phyloP scores from a whole-genome alignment of 2,797 vertebrate species.

The Gymnoscopelus microlampas region DNA sequence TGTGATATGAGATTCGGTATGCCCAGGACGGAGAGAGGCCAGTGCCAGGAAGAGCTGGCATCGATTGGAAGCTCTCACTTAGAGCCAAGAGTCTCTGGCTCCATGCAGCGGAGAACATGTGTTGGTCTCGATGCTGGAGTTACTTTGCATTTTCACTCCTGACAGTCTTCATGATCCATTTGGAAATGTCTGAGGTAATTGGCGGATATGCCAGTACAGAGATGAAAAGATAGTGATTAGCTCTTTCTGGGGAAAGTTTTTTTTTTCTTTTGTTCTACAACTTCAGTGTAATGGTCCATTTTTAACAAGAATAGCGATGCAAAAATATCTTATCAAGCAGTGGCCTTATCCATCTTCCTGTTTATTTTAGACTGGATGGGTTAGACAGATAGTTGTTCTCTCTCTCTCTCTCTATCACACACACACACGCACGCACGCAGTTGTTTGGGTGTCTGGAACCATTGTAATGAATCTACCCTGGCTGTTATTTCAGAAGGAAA shows the following conservation, averaged over 20 bases:
- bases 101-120: conserved; percentile 76
- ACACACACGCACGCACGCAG: conserved; percentile 15
- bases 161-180: conserved; percentile 73
- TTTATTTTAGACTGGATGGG: conserved; percentile 61
- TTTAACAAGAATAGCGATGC: conserved; percentile 67
- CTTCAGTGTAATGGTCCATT: conserved; percentile 69
- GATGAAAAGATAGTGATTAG: conserved; percentile 78
- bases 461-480: conserved; percentile 63
- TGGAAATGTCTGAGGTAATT: conserved; percentile 72
- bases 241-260: conserved; percentile 64
- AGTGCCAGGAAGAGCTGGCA: conserved; percentile 75
- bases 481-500: conserved; percentile 63
- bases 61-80: conserved; percentile 41
- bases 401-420: neutral
- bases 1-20: conserved; percentile 77
- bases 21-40: conserved; percentile 64
- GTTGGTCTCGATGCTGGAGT: conserved; percentile 75
- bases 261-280: conserved; percentile 58
- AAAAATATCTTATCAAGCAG: conserved; percentile 68
- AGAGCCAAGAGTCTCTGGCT: conserved; percentile 76
- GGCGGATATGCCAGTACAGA: conserved; percentile 68
- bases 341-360: conserved; percentile 71
- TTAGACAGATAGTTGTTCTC: conserved; percentile 35
- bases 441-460: conserved; percentile 46
- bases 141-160: conserved; percentile 70